Evolutionary conservation across 2,888 invertebrate species (phyloP).

Genomic region (Gastrophysa polygoni): DNA sequence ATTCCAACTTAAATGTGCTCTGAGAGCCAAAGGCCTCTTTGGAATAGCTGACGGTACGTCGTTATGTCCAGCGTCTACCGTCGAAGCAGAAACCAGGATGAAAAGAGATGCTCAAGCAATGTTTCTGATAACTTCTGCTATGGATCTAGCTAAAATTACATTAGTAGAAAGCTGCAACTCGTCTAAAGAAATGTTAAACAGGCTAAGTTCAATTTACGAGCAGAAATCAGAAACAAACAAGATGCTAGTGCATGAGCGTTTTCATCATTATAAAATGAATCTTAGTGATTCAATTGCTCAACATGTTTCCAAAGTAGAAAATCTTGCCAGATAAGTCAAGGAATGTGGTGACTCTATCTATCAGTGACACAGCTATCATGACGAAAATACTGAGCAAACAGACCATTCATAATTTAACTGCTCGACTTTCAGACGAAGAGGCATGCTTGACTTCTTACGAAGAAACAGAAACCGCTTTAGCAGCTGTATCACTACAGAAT

Average conservation of each 20-base stretch:
- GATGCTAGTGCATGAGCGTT: constrained; percentile 39
- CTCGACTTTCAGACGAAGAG: constrained; percentile 33
- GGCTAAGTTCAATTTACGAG: constrained; percentile 34
- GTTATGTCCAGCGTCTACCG: neutral
- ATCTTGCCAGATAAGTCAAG: constrained; percentile 10
- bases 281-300: constrained; percentile 39
- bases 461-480: constrained; percentile 16
- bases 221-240: constrained; percentile 37
- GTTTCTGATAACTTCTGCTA: neutral
- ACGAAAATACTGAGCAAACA: constrained; percentile 28
- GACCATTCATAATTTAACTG: constrained; percentile 27
- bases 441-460: constrained; percentile 11
- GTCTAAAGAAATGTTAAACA: constrained; percentile 35
- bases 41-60: neutral
- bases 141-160: constrained; percentile 34
- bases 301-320: constrained; percentile 42
- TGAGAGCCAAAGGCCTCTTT: neutral
- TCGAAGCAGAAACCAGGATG: neutral
- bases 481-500: constrained; percentile 1
- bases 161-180: constrained; percentile 40
- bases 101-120: neutral
- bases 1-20: constrained; percentile 1
- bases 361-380: constrained; percentile 22
- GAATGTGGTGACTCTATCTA: constrained; percentile 21
- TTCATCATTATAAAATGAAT: constrained; percentile 39